Percentiles rank a stretch among this genome's conserved stretches.
These are phyloP conservation scores for Cliona cf. orientalis DNA, from an alignment of 37 sponge, comb jelly and placozoan species.

Conservation along the genomic window DNA sequence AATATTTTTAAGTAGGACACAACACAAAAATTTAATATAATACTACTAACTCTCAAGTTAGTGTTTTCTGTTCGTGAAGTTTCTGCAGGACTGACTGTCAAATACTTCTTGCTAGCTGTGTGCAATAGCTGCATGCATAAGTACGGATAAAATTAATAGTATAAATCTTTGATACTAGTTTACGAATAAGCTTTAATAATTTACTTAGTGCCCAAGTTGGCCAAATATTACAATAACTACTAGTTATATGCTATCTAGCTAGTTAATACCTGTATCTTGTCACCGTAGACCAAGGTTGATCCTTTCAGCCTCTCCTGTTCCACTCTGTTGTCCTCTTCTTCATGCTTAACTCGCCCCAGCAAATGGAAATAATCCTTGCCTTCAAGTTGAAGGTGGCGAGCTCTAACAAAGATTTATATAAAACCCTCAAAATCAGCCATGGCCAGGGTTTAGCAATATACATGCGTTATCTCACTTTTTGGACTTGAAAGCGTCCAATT, in stretches of 20 bases:
- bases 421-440: no score
- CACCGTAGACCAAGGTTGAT: conserved; percentile 6
- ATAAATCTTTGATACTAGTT: no score
- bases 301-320: conserved; percentile 17
- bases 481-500: background rate
- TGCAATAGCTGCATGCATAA: conserved; percentile 51
- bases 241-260: no score
- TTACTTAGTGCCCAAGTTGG: background rate
- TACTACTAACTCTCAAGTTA: conserved; percentile 49
- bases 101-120: conserved; percentile 46
- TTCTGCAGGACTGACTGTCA: conserved; percentile 44
- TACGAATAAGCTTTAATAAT: background rate
- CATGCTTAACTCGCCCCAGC: no score
- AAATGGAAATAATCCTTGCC: no score
- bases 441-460: no score
- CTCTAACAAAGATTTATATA: no score
- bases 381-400: no score
- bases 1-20: no score
- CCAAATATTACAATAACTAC: no score
- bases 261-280: conserved; percentile 20
- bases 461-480: background rate
- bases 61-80: conserved; percentile 70
- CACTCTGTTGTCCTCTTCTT: background rate
- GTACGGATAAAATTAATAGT: no score
- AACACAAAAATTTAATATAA: background rate